Evolutionary conservation across 2,113 vertebrate species (phyloP).

Genomic region (Ptyas mucosa): DNA sequence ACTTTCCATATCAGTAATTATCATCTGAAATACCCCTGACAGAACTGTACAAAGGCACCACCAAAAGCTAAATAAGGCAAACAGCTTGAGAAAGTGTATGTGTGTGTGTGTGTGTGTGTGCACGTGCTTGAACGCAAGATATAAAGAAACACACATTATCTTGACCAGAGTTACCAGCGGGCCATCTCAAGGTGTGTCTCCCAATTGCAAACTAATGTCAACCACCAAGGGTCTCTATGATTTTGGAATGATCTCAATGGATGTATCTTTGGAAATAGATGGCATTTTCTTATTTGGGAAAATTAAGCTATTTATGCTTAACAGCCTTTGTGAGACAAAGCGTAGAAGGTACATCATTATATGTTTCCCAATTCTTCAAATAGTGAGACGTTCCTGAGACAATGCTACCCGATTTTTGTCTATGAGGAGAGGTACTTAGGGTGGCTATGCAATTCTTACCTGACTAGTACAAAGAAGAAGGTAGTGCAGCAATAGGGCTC

Average conservation of each 20-base stretch:
- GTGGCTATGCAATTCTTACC: not conserved
- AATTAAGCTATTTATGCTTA: not conserved
- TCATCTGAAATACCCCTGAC: constrained; percentile 35
- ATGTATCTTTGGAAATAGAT: not conserved
- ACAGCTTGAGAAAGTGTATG: constrained; percentile 6
- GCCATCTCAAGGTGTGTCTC: constrained; percentile 13
- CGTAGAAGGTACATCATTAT: not conserved
- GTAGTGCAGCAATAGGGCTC: not conserved
- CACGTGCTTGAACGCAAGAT: not conserved
- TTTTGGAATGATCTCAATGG: not conserved
- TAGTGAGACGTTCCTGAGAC: not conserved
- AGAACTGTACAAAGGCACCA: constrained; percentile 12
- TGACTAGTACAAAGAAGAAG: not conserved
- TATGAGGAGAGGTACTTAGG: not conserved
- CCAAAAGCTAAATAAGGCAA: constrained; percentile 38
- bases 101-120: not conserved
- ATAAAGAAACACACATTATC: constrained; percentile 2
- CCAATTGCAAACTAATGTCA: not conserved
- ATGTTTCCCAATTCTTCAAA: not conserved
- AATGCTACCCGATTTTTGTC: not conserved
- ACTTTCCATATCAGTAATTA: constrained; percentile 51
- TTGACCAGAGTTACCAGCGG: not conserved
- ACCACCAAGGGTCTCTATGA: not conserved
- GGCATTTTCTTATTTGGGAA: not conserved
- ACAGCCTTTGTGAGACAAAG: not conserved